Conservation (phyloP, 1,140 invertebrate species). For the Neotoxoptera formosana region DNA sequence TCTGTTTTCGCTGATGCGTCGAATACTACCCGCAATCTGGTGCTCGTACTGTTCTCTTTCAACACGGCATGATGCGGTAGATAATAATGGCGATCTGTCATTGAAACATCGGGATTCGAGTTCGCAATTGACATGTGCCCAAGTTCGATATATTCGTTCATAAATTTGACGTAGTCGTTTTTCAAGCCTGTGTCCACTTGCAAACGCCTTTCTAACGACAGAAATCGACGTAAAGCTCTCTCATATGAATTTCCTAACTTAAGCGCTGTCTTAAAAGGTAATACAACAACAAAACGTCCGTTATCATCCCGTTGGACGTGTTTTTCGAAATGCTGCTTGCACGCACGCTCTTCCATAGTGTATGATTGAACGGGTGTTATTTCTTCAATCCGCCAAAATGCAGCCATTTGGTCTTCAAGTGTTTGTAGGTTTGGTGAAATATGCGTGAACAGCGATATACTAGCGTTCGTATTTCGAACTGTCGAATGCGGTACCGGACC, state of each 20-base stretch:
- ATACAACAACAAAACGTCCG: constrained; percentile 5
- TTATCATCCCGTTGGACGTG: background rate
- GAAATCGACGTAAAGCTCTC: background rate
- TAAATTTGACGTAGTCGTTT: background rate
- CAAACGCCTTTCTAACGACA: background rate
- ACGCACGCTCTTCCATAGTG: background rate
- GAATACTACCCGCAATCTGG: background rate
- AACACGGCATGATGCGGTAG: background rate
- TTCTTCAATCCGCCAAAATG: constrained; percentile 11
- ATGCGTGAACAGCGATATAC: background rate
- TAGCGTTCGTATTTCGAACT: background rate
- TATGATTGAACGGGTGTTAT: background rate
- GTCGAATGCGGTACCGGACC: background rate
- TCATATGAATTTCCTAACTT: background rate
- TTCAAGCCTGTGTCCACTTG: background rate
- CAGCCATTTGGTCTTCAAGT: background rate
- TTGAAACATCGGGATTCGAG: too few relatives aligned
- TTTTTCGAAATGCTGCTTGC: background rate
- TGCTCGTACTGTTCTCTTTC: background rate
- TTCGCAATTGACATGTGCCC: background rate
- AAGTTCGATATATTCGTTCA: constrained; percentile 1
- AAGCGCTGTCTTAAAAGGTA: background rate
- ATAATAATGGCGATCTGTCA: background rate
- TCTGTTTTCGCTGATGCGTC: background rate
- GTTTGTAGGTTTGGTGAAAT: background rate